These are phyloP conservation scores for Lacanobia oleracea DNA, from an alignment of 2,888 invertebrate genomes.

Conservation along the genomic window DNA sequence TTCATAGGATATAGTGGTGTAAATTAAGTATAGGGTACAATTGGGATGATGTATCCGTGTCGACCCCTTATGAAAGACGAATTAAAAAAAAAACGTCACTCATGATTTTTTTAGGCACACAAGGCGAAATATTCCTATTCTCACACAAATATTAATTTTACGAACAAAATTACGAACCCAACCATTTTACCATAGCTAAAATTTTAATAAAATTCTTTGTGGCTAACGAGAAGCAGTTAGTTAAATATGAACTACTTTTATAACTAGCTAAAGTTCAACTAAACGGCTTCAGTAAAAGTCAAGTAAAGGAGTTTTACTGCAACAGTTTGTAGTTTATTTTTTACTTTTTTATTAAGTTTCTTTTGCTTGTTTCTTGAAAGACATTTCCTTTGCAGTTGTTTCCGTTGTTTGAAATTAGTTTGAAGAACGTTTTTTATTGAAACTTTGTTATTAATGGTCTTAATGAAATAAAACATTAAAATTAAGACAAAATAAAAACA, in stretches of 20 bases:
- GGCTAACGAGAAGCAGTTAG: slow-evolving; percentile 51
- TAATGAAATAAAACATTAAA: no score
- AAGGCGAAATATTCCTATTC: no score
- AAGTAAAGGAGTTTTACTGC: slow-evolving; percentile 42
- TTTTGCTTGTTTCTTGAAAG: slow-evolving; percentile 25
- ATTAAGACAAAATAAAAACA: no score
- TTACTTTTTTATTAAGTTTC: slow-evolving; percentile 27
- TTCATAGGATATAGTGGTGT: no score
- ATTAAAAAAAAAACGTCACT: no score
- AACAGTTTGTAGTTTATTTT: slow-evolving; percentile 42
- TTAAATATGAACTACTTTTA: slow-evolving; percentile 59
- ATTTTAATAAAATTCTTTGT: slow-evolving; percentile 67
- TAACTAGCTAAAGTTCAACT: slow-evolving; percentile 58
- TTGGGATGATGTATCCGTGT: no score
- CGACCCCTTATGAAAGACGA: no score
- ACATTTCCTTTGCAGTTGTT: slow-evolving; percentile 14
- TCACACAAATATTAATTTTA: neutral
- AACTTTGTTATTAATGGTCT: neutral
- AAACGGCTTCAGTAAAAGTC: slow-evolving; percentile 41
- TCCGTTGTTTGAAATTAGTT: slow-evolving; percentile 16
- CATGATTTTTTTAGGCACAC: no score
- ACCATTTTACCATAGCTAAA: slow-evolving; percentile 54
- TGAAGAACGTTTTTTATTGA: neutral
- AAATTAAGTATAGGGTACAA: no score
- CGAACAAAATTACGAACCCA: neutral